Evolutionary conservation across 2,113 vertebrate species (phyloP), one percentile per base, ranked within the genome.

Genomic region (Prionailurus viverrinus): DNA sequence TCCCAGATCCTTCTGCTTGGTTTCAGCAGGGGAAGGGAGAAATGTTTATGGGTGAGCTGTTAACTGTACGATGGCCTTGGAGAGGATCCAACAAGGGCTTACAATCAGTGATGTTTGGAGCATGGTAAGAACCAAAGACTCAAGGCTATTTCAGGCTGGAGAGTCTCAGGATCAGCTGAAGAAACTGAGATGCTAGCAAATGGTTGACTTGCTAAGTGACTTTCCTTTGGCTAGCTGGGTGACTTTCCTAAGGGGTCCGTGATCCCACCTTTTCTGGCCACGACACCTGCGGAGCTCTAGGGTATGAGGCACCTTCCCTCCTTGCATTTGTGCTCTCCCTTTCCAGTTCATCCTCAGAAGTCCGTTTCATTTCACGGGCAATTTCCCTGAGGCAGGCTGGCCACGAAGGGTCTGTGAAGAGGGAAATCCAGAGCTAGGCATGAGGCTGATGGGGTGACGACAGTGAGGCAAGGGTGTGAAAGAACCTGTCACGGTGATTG

Each of bases 201-300:
- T 48, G 18, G 41, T 58, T 1, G 7, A 45, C 45, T 45, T 45
- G 45, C 45, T 45, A 45, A 9, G 45, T 45, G 0, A 45, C 45
- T 45, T 45, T 45, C 45, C 45, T 45, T 45, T 45, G 45, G 45
- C 45, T 45, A 9, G 45, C 45, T 0, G 1, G 8, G 45, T 45
- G 45, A 45, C 45, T 45, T 45, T 15, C 66, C 39, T 9, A 4
- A 76, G 25, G 65, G 13, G 27, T 21, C 36, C 53, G 68, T 5
- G 3, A 68, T 39, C 65, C 8, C 23, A 83, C 18, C 19, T 92
- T 23, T 27, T 16, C 65, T 88, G n/a, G 15, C 71, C 48, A 18
- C 0, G 4, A 36, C 15, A 10, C 68, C 36, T n/a, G 8, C 3
- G 11, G 27, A 65, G 10, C 61, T 39, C 11, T 23, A 6, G 63